Conservation (phyloP, 30 jellyfish, hydroid and myxozoan species). For the Hydra vulgaris region DNA sequence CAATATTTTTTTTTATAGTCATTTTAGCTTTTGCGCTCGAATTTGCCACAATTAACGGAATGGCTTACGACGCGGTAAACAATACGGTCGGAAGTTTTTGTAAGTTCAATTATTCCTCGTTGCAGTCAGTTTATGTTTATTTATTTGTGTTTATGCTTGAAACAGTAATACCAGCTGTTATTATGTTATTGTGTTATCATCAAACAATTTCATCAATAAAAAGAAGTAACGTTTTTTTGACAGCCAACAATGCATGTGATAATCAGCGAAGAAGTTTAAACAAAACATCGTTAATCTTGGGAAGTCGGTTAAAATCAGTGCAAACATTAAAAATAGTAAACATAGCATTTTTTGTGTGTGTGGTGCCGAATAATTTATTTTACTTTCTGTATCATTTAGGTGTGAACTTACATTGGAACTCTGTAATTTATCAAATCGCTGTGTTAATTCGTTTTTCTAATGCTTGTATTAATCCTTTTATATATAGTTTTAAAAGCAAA, state of each 20-base stretch:
- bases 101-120: conserved; percentile 11
- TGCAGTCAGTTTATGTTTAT: conserved; percentile 13
- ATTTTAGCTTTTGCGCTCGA: conserved; percentile 33
- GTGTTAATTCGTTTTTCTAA: conserved; percentile 47
- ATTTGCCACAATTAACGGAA: conserved; percentile 52
- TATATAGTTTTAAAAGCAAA: conserved; percentile 61
- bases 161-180: conserved; percentile 40
- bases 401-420: conserved; percentile 41
- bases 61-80: conserved; percentile 4
- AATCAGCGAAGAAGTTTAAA: not conserved
- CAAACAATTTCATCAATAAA: conserved; percentile 19
- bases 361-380: conserved; percentile 57
- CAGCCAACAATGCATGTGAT: not conserved
- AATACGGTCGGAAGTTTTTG: conserved; percentile 47
- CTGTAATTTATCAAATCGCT: conserved; percentile 39
- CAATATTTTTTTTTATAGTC: not conserved
- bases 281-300: no score
- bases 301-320: conserved; percentile 28
- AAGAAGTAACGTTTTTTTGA: not conserved
- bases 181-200: conserved; percentile 25
- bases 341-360: conserved; percentile 58
- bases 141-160: conserved; percentile 25
- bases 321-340: conserved; percentile 30
- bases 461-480: conserved; percentile 65
- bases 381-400: conserved; percentile 24